These are phyloP conservation scores for Tetranychus truncatus DNA, from an alignment of 2,888 invertebrate genomes.

Conservation along the genomic window DNA sequence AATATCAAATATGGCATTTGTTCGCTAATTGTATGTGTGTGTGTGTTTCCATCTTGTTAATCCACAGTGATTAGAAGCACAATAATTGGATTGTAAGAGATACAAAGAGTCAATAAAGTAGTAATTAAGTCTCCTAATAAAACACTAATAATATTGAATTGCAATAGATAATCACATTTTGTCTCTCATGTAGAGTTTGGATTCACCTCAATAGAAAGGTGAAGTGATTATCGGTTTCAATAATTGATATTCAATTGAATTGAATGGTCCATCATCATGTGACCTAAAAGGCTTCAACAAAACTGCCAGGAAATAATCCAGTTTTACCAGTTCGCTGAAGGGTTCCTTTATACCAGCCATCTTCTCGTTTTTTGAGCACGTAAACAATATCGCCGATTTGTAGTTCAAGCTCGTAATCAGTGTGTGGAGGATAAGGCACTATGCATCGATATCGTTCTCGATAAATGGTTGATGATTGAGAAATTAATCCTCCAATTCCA, in stretches of 20 bases:
- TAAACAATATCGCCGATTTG: constrained; percentile 75
- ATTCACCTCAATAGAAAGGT: too few species aligned
- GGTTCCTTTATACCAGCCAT: constrained; percentile 89
- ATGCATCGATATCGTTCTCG: constrained; percentile 60
- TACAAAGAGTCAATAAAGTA: too few species aligned
- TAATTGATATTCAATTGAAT: background rate
- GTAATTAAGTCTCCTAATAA: too few species aligned
- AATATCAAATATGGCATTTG: too few species aligned
- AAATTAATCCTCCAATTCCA: constrained; percentile 8
- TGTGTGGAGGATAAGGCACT: constrained; percentile 82
- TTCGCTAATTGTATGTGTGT: too few species aligned
- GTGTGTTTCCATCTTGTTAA: too few species aligned
- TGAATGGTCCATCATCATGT: background rate
- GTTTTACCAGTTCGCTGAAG: constrained; percentile 66
- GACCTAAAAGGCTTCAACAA: constrained; percentile 54
- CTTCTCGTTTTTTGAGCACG: constrained; percentile 74
- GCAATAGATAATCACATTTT: too few species aligned
- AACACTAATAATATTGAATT: too few species aligned
- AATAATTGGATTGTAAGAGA: too few species aligned
- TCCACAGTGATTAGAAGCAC: too few species aligned
- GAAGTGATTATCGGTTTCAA: too few species aligned
- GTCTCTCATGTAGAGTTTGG: too few species aligned
- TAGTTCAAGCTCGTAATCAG: constrained; percentile 73
- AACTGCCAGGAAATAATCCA: constrained; percentile 84
- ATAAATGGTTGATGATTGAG: background rate